Conservation (phyloP, 2,888 invertebrate genomes). For the Andrena camellia region DNA sequence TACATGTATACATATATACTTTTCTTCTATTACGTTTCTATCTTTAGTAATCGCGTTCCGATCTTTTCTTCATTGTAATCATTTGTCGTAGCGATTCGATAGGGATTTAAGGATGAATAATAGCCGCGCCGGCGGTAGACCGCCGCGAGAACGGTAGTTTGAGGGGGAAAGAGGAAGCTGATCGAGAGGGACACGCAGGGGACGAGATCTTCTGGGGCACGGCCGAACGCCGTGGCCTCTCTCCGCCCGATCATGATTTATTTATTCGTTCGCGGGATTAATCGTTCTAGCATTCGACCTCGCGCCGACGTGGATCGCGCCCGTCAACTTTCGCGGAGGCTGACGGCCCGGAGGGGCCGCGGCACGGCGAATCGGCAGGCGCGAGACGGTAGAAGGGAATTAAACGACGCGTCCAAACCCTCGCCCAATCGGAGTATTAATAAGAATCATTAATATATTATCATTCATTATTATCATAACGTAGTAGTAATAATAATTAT, state of each 20-base stretch:
- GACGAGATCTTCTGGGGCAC: neutral
- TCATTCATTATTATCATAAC: conserved; percentile 84
- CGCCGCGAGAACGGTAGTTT: neutral
- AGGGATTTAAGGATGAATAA: conserved; percentile 11
- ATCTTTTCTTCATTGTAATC: conserved; percentile 16
- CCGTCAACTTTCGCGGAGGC: neutral
- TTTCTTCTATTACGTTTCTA: conserved; percentile 11
- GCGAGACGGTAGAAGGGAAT: conserved; percentile 14
- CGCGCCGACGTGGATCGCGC: neutral
- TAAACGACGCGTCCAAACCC: conserved; percentile 66
- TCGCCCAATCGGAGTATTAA: conserved; percentile 82
- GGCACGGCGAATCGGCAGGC: conserved; percentile 21
- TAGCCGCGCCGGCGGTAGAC: neutral
- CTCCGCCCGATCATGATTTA: neutral
- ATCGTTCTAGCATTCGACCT: conserved; percentile 2
- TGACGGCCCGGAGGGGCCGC: conserved; percentile 25
- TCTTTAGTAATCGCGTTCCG: neutral
- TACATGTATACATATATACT: neutral
- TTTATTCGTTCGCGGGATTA: conserved; percentile 33
- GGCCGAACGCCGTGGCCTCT: neutral
- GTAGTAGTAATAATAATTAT: conserved; percentile 80
- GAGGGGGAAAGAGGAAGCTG: neutral
- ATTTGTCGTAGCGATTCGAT: conserved; percentile 18
- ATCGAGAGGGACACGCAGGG: neutral
- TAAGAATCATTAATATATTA: conserved; percentile 85